phyloP scores from a whole-genome alignment of 2,113 vertebrate species.

The Nestor notabilis region DNA sequence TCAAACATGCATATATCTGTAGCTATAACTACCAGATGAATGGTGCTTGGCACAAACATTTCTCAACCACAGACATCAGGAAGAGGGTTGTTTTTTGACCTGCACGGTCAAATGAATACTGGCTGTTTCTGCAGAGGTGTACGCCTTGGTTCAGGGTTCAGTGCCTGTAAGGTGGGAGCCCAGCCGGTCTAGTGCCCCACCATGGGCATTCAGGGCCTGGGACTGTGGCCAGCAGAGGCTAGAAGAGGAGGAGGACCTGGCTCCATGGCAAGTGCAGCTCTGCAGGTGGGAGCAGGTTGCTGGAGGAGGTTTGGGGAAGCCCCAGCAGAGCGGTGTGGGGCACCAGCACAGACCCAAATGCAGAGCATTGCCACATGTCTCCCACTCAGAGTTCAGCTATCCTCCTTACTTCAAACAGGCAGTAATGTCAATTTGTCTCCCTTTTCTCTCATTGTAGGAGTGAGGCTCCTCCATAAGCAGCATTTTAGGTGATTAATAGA shows the following conservation, averaged over 20 bases:
- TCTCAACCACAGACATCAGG: background rate
- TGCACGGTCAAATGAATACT: background rate
- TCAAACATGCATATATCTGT: constrained; percentile 43
- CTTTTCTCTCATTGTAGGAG: background rate
- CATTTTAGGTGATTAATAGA: background rate
- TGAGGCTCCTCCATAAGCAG: background rate
- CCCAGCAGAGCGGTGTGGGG: rapidly evolving
- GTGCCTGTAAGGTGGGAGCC: background rate
- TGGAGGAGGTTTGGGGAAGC: background rate
- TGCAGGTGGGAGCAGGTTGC: background rate
- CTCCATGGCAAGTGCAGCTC: background rate
- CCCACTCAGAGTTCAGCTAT: background rate
- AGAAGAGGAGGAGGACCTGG: background rate
- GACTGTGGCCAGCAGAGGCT: background rate
- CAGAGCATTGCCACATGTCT: background rate
- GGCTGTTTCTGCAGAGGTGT: background rate
- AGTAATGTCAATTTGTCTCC: background rate
- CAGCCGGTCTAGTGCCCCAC: rapidly evolving
- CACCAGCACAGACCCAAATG: background rate
- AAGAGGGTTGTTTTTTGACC: background rate
- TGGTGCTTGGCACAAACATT: background rate
- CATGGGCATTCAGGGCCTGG: background rate
- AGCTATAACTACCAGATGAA: constrained; percentile 45
- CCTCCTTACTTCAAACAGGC: background rate
- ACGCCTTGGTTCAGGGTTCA: rapidly evolving